Base-by-base conservation (phyloP, 2,797 vertebrate genomes). In the Myoxocephalus aenaeus region DNA sequence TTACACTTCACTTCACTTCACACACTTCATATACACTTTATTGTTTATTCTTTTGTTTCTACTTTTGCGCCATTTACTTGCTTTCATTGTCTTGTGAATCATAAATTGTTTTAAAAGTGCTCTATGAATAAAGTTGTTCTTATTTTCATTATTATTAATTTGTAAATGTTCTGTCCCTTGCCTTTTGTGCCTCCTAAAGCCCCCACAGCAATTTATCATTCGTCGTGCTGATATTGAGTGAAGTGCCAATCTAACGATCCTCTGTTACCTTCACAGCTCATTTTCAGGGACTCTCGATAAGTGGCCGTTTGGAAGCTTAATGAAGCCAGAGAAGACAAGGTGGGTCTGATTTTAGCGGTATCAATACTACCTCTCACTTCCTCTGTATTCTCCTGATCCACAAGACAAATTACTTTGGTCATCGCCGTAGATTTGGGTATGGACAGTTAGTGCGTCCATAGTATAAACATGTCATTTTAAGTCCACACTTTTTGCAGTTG, bases 181-280 rank as follows among this genome's bases (percentile, higher is more conserved):
- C 73, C 69, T 73, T 81, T 77, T 77, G 63, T 77, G 62, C 54
- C 70, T 82, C 40, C 56, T 38, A 20, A 53, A 81, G 72, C 7
- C 58, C 72, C 65, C 36, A 42, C 62, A 70, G 84, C 84, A 84
- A 91, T 92, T 82, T 67, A 92, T 94, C 92, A 92, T 86, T 75
- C 75, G 68, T 51, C 25, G 34, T 61, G 72, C 82, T 72, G 79
- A 27, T 92, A 94, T 94, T 90, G 94, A 91, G 85, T 78, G 73
- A 83, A 75, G 63, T 93, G 93, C 81, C 93, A 81, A 90, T 91
- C 65, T 80, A 82, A 81, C 87, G 91, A 92, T 92, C 66, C 50
- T 65, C 80, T 22, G 73, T 86, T 92, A 89, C 90, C 87, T 92
- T 90, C 83, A 65, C 67, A 75, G 65, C 77, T 90, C 81, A 87